phyloP scores from a whole-genome alignment of 1,140 invertebrate genomes.

The Dinothrombium tinctorium region DNA sequence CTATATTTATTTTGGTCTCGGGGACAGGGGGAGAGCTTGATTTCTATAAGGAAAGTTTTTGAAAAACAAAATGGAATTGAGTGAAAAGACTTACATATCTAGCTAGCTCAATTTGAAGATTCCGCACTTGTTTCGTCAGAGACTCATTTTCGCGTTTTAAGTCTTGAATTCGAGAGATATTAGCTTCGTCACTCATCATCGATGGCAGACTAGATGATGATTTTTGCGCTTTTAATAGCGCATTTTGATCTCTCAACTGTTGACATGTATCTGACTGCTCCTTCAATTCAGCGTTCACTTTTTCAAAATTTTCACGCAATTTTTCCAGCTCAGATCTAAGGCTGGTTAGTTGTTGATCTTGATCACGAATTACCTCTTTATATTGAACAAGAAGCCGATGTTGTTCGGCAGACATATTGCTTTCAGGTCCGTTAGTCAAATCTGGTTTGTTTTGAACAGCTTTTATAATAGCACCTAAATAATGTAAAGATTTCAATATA shows the following conservation, averaged over 20 bases:
- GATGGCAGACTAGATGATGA: constrained; percentile 14
- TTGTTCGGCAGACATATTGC: constrained; percentile 23
- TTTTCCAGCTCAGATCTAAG: constrained; percentile 25
- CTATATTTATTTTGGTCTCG: too few species aligned
- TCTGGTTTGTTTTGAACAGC: constrained; percentile 30
- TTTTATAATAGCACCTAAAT: constrained; percentile 25
- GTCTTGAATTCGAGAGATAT: too few species aligned
- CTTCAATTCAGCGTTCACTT: constrained; percentile 33
- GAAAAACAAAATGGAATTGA: too few species aligned
- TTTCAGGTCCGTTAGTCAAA: constrained; percentile 22
- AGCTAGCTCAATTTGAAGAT: too few species aligned
- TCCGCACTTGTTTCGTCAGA: too few species aligned
- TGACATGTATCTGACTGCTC: constrained; percentile 43
- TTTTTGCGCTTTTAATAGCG: constrained; percentile 49
- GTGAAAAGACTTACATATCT: too few species aligned
- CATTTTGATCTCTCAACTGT: constrained; percentile 64
- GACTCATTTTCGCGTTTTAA: too few species aligned
- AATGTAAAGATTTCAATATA: constrained; percentile 6
- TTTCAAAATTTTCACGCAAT: constrained; percentile 17
- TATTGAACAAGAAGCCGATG: constrained; percentile 44
- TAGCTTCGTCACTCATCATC: too few species aligned
- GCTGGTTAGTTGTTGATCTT: constrained; percentile 42
- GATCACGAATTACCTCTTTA: constrained; percentile 67
- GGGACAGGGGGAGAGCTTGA: too few species aligned
- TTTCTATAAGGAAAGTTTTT: too few species aligned